Evolutionary conservation across 2,113 vertebrate species (phyloP).

Genomic region (Zeus faber): DNA sequence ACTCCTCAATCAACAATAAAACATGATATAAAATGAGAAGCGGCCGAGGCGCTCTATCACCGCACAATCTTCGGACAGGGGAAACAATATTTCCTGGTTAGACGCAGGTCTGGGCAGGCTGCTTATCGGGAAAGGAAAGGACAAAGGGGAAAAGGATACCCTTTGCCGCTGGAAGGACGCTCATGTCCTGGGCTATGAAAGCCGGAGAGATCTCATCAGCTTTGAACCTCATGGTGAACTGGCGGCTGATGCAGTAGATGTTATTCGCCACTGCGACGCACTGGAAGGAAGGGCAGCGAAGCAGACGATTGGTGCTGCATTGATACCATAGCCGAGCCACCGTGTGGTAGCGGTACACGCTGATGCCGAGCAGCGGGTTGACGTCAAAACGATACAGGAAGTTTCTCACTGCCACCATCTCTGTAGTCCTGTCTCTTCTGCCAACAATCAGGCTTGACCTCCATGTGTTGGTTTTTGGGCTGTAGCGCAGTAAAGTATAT

Average conservation of each 20-base stretch:
- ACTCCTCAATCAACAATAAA: constrained; percentile 26
- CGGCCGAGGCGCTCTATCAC: constrained; percentile 33
- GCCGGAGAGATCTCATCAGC: constrained; percentile 83
- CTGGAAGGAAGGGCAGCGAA: constrained; percentile 72
- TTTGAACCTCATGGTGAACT: constrained; percentile 78
- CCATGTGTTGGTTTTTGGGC: constrained; percentile 75
- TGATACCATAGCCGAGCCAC: constrained; percentile 85
- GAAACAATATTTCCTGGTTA: constrained; percentile 57
- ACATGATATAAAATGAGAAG: constrained; percentile 20
- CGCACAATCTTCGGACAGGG: constrained; percentile 36
- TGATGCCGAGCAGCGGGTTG: constrained; percentile 75
- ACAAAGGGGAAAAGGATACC: constrained; percentile 81
- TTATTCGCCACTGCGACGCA: constrained; percentile 70
- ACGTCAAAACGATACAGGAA: constrained; percentile 91
- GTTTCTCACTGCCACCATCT: constrained; percentile 76
- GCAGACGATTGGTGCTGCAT: constrained; percentile 68
- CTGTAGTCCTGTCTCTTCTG: constrained; percentile 73
- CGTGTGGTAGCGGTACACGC: constrained; percentile 82
- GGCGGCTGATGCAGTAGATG: constrained; percentile 82
- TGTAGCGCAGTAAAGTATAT: constrained; percentile 82
- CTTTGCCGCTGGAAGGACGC: constrained; percentile 70
- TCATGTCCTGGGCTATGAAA: constrained; percentile 76
- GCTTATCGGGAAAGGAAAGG: constrained; percentile 75
- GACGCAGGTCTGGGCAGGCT: constrained; percentile 68
- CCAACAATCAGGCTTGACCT: constrained; percentile 59